phyloP scores from a whole-genome alignment of 2,888 invertebrate species.

The Epinotia nisella region DNA sequence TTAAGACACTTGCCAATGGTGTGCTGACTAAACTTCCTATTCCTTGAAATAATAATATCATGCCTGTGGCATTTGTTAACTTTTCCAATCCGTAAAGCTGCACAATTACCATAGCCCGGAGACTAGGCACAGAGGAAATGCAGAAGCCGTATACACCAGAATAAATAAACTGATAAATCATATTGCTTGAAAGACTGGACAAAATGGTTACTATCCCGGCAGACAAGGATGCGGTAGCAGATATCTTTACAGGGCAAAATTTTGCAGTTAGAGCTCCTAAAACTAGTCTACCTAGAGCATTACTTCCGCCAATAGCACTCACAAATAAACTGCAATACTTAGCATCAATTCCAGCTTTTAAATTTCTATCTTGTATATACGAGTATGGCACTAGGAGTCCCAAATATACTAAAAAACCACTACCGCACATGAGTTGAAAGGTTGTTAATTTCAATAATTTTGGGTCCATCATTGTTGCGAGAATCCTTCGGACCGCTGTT shows the following conservation, averaged over 20 bases:
- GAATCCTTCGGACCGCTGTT: slow-evolving; percentile 71
- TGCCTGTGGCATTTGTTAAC: slow-evolving; percentile 76
- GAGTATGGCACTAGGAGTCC: slow-evolving; percentile 75
- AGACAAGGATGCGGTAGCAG: slow-evolving; percentile 52
- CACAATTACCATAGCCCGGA: slow-evolving; percentile 71
- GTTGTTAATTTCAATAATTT: slow-evolving; percentile 65
- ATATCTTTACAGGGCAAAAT: slow-evolving; percentile 62
- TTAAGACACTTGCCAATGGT: slow-evolving; percentile 67
- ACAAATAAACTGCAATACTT: slow-evolving; percentile 67
- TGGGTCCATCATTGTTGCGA: slow-evolving; percentile 79
- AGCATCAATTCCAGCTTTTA: slow-evolving; percentile 60
- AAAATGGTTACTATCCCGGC: slow-evolving; percentile 64
- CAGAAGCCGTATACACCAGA: slow-evolving; percentile 69
- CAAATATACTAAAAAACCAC: slow-evolving; percentile 65
- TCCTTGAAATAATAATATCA: slow-evolving; percentile 74
- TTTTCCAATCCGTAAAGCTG: slow-evolving; percentile 73
- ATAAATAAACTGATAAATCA: slow-evolving; percentile 70
- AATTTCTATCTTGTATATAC: slow-evolving; percentile 68
- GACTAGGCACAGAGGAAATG: slow-evolving; percentile 61
- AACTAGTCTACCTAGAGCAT: slow-evolving; percentile 65
- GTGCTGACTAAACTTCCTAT: slow-evolving; percentile 72
- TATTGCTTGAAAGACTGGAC: slow-evolving; percentile 64
- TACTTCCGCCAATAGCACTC: slow-evolving; percentile 70
- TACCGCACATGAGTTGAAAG: slow-evolving; percentile 62
- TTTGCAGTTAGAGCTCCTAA: slow-evolving; percentile 67